Evolutionary conservation across 2,113 vertebrate genomes (phyloP), one percentile per base, ranked within the genome.

Genomic region (Prionailurus bengalensis): DNA sequence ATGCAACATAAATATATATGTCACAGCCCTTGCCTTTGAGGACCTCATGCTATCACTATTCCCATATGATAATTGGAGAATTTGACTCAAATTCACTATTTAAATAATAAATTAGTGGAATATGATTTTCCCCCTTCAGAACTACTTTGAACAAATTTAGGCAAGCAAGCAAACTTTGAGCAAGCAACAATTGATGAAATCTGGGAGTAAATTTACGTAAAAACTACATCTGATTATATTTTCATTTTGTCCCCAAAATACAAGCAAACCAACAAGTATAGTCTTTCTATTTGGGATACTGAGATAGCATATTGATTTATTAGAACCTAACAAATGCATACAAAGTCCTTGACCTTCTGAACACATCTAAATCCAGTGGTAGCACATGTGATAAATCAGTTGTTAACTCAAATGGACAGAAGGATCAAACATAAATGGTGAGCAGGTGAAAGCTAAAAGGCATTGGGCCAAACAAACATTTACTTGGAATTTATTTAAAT

Each of bases 181-280:
- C 9, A 84, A 91, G 16, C 61, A 91, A 83, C 1, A 71, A 45
- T 33, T 79, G 13, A 58, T 33, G 70, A 73, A 85, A 5, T 25
- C 7, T 73, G 88, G 31, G 7, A 96, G 1, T 16, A 76, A 93
- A 93, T 91, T 93, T 11, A 95, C 63, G 91, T 70, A 16, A 74
- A 96, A 53, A 58, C 12, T 27, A 51, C 7, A 58, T 21, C 3
- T 85, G 15, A 31, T 29, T 76, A 7, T 78, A 61, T 73, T 93
- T 83, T 83, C 29, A 94, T 78, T 87, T 87, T 90, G 3, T 68
- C 13, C 4, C 45, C 0, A 5, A 70, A 14, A 61, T 21, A 61
- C 58, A 61, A 61, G 7, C 58, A 3, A 82, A 84, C 66, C 55
- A 0, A 1, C 4, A 61, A 7, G 3, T 3, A 9, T 21, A 33